Base-by-base conservation (phyloP, 2,888 invertebrate genomes). In the Drosophila falleni region DNA sequence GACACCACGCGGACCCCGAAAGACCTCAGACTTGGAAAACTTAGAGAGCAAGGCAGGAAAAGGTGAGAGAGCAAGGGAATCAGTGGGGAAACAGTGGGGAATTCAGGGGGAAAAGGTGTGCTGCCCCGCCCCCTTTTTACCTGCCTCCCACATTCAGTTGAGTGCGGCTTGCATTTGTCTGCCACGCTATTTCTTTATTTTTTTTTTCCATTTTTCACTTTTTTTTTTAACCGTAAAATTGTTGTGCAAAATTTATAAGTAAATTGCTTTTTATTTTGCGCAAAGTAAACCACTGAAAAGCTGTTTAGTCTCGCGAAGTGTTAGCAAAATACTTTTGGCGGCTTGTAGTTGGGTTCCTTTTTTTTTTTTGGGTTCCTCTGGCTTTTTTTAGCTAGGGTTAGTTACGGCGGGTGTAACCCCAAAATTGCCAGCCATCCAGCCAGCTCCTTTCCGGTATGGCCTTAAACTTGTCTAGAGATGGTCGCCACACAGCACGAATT, bases 271-370 rank as follows among this genome's bases (percentile, higher is more conserved):
- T 72, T 77, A 68, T 72, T 77, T 72, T 77, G 72, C 51, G 76
- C 71, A 55, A 61, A 74, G 64, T 60, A 74, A 76, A 76, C 75
- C 75, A 63, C 75, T 67, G 71, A 71, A 76, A 75, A 76, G 80
- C 80, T 79, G 75, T 77, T 77, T 77, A 77, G 75, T 64, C 77
- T 75, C 80, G 77, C 80, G 76, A 77, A 77, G 77, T 79, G 77
- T 79, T 77, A 19, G 77, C 76, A 70, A 80, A 77, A 79, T 75
- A 79, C 71, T 77, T 77, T 77, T 63, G 62, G 60, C 66, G 75
- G 71, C 75, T 60, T 41, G 35, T 41, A 50, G 41, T 59, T 59
- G 56, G 35, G 35, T 47, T 47, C 42, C 15, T 29, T 5, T 44
- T 42, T 33, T 10, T n/a, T 6, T 44, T 42, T 33, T 10, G 23